Evolutionary conservation across 2,888 invertebrate genomes (phyloP), one percentile per base, ranked within the genome.

Genomic region (Hyposoter dolosus): DNA sequence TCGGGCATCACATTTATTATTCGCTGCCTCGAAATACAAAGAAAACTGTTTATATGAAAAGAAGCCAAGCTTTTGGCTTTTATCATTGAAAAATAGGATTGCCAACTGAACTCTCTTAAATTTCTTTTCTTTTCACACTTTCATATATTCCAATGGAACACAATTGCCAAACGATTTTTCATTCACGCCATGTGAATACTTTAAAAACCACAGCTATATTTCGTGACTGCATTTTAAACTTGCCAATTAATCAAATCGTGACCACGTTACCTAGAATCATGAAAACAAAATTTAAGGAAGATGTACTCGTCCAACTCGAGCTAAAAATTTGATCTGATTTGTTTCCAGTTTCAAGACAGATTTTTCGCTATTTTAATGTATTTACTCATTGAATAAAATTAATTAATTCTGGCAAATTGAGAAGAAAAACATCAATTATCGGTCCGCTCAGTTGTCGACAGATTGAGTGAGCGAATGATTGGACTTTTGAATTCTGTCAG

Each of bases 1-100:
- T 72, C 72, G 23, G 82, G 66, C 77, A 50, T 76, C 74, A 17
- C 19, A 85, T 83, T 83, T 85, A 74, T 85, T 83, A 77, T 84
- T 83, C 77, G 15, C 43, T 53, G n/a, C 32, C 56, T 43, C n/a
- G 23, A 69, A 43, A 69, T 56, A 69, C 56, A 35, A 53, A 68
- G 60, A 79, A 45, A 9, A 17, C 28, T 56, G 3, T 79, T 76
- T 69, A n/a, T 32, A 15, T 32, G 9, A 43, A 23, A 40, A 60
- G 47, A 28, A 69, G 9, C 12, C n/a, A 56, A 56, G 77, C 56
- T 60, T 82, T 69, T 56, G n/a, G 43, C 23, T 77, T 71, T 71
- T 71, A 35, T 63, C 47, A 35, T 50, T 23, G 35, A 65, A 50
- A 76, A 66, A 66, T 66, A 47, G 71, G 32, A 77, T 72, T 2